phyloP scores from a whole-genome alignment of 2,113 vertebrate species.

The Mustela lutreola region DNA sequence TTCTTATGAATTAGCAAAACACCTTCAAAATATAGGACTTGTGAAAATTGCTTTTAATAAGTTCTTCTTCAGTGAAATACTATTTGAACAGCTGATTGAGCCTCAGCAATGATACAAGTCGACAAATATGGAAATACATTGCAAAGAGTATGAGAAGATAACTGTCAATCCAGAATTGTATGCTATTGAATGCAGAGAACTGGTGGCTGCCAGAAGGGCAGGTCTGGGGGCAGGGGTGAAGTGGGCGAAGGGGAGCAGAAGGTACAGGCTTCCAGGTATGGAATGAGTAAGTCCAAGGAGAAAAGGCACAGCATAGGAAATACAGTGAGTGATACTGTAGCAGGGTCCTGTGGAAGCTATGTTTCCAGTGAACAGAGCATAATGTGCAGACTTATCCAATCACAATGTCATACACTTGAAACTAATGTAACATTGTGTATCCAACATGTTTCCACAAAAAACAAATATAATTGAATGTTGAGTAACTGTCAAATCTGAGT shows the following conservation, averaged over 20 bases:
- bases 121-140: not conserved
- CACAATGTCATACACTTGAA: not conserved
- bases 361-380: not conserved
- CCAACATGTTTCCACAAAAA: not conserved
- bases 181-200: not conserved
- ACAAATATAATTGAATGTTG: not conserved
- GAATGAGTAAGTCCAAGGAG: not conserved
- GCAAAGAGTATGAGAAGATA: not conserved
- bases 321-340: not conserved
- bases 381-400: not conserved
- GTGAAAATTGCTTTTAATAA: not conserved
- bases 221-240: not conserved
- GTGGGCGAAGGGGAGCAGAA: not conserved
- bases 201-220: not conserved
- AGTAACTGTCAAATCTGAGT: not conserved
- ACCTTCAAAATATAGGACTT: not conserved
- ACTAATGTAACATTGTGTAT: not conserved
- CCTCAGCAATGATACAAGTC: not conserved
- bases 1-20: not conserved
- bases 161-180: not conserved
- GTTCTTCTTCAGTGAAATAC: not conserved
- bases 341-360: not conserved
- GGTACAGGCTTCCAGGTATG: not conserved
- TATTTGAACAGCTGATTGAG: not conserved
- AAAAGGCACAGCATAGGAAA: not conserved